Base-by-base conservation (phyloP, 2,797 vertebrate species). In the Sylvilagus floridanus region DNA sequence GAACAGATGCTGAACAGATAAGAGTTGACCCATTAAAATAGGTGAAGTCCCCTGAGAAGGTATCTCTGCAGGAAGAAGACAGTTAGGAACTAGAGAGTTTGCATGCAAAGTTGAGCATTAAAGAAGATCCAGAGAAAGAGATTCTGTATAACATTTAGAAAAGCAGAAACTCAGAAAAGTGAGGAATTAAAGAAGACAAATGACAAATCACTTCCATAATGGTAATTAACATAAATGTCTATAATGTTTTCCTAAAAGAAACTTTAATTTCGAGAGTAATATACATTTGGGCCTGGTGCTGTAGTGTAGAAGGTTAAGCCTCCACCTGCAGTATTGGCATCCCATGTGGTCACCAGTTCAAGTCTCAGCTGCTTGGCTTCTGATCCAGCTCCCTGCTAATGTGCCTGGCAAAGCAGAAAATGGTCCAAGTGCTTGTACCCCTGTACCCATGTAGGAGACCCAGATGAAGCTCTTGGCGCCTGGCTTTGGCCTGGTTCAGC, bases 11-110 rank as follows among this genome's bases (percentile, higher is more conserved):
- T 72, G 52, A 50, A 12, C 28, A 91, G 22, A 75, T 84, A 35
- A 68, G 30, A 69, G 13, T 90, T 86, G 54, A 52, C 22, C 37
- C 68, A 66, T 91, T 90, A 88, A 96, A 78, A 81, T 30, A 81
- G 63, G 16, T 28, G 22, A 71, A 69, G 21, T 79, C 8, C 78
- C 7, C 37, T 71, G 84, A 50, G 22, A 2, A 91, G 16, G 4
- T 69, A 32, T 50, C 26, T 68, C 8, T 81, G 2, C 7, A 72
- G 50, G 63, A 87, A 47, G 14, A 84, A 81, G 16, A 81, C 30
- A 65, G 13, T 62, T 89, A 10, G 87, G 60, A 89, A 35, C 50
- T 69, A n/a, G 91, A 72, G 42, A 72, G 13, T 1, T 83, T 8
- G 12, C 32, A 57, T 57, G 12, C 75, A 50, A 88, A 88, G 47